Evolutionary conservation across 2,113 vertebrate species (phyloP), one percentile per base, ranked within the genome.

Genomic region (Ovibos moschatus): DNA sequence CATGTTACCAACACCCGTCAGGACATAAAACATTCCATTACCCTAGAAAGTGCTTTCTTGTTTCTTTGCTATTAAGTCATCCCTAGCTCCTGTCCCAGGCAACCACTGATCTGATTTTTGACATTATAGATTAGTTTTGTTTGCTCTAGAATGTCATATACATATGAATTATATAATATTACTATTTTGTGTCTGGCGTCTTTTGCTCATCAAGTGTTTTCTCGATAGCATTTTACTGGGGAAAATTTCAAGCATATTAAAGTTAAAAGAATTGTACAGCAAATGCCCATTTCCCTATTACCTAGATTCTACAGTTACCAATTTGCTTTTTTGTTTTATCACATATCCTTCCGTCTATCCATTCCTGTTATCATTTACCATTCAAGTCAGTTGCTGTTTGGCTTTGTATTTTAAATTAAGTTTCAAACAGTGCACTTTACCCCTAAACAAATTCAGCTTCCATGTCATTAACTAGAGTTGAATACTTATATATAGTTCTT

Each of bases 251-350:
- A 84, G 88, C 57, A 71, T 84, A 13, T 53, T 78, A 60, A 90
- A 76, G 55, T 76, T 76, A 55, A 83, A 82, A 87, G 74, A 93
- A 95, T 95, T 90, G 8, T 90, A 16, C 43, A 53, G 8, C 79
- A 53, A 89, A 92, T 4, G 30, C 8, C 23, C 6, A 40, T 89
- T 58, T 81, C 50, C 43, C 57, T 78, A 45, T 43, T 53, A 89
- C 45, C 14, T 17, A 47, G n/a, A 89, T 89, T 94, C 57, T 89
- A 3, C 12, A 88, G 25, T 87, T 45, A 97, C 55, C 64, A 87
- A 6, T 96, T 93, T 87, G 47, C 19, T 93, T 43, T 95, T 95
- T 87, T 94, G 43, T 43, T 79, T 83, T 86, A 93, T 96, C 36
- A 91, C 23, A 40, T 79, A 51, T 91, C 50, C 83, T 58, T 93